A percentile compares a stretch with the other conserved stretches of the same genome.
Evolutionary conservation across 2,888 invertebrate genomes (phyloP).

Genomic region (Sarcophaga carnaria): DNA sequence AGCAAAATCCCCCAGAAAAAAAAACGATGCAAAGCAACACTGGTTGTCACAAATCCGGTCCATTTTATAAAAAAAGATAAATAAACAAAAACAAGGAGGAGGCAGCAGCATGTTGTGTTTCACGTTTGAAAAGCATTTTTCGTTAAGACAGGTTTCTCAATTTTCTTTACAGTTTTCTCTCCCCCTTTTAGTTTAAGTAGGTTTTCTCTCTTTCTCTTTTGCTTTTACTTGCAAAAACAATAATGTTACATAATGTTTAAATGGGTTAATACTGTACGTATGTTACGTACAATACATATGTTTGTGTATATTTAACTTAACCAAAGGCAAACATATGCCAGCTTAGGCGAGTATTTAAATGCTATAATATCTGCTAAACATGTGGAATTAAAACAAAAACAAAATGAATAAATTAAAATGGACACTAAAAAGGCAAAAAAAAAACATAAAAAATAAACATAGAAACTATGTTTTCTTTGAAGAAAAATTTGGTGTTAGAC

Average conservation of each 20-base stretch:
- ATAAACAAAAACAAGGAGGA: no score
- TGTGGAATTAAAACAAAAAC: neutral
- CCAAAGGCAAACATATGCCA: no score
- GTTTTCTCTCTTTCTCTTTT: neutral
- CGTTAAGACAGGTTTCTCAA: no score
- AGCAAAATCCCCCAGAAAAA: no score
- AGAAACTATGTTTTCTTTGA: neutral
- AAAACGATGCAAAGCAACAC: no score
- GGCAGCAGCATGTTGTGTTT: no score
- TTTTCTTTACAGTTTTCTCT: neutral
- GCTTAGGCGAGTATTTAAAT: neutral
- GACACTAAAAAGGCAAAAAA: neutral
- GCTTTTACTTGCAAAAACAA: constrained; percentile 19
- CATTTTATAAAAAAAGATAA: no score
- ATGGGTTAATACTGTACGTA: constrained; percentile 43
- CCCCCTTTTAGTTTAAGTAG: neutral
- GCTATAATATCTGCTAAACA: neutral
- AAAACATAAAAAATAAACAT: neutral
- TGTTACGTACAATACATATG: neutral
- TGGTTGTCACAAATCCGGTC: no score
- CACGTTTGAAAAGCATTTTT: neutral
- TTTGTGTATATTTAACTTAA: neutral
- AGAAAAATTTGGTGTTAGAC: neutral
- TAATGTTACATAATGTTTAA: constrained; percentile 49
- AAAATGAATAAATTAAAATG: neutral